Evolutionary conservation across 2,888 invertebrate species (phyloP).

Genomic region (Ophion ellenae): DNA sequence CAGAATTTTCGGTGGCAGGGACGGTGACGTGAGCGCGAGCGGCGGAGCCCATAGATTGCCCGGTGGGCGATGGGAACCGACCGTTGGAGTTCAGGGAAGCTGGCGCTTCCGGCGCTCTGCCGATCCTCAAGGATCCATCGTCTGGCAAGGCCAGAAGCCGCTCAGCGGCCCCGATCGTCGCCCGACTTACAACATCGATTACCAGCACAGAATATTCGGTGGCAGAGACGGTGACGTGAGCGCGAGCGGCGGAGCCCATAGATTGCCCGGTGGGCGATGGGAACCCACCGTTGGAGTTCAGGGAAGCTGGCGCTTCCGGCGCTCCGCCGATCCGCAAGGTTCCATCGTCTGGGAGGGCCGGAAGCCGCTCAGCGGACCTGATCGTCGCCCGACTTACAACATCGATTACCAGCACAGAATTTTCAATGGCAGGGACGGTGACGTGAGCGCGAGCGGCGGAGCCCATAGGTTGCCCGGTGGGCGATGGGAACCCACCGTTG

Average conservation of each 20-base stretch:
- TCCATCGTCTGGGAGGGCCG: conserved; percentile 46
- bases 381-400: conserved; percentile 63
- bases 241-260: conserved; percentile 65
- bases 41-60: conserved; percentile 67
- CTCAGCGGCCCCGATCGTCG: conserved; percentile 68
- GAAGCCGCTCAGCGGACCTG: conserved; percentile 69
- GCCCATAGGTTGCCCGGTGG: conserved; percentile 68
- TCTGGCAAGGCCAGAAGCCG: conserved; percentile 58
- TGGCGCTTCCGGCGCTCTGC: conserved; percentile 62
- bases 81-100: conserved; percentile 67
- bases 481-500: conserved; percentile 62
- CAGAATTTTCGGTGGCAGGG: conserved; percentile 63
- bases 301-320: conserved; percentile 62
- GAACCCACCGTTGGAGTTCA: conserved; percentile 68
- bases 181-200: conserved; percentile 66
- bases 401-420: too few relatives aligned
- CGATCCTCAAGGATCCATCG: conserved; percentile 66
- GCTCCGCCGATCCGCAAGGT: conserved; percentile 64
- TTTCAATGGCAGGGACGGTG: conserved; percentile 58
- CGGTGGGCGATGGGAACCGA: conserved; percentile 64
- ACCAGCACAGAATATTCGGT: conserved; percentile 64
- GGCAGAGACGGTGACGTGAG: conserved; percentile 66
- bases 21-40: conserved; percentile 64
- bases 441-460: conserved; percentile 65
- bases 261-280: conserved; percentile 64